A percentile compares a stretch with the other conserved stretches of the same genome.
Conservation (phyloP, 1,140 invertebrate species). For the Thaumetopoea pityocampa region DNA sequence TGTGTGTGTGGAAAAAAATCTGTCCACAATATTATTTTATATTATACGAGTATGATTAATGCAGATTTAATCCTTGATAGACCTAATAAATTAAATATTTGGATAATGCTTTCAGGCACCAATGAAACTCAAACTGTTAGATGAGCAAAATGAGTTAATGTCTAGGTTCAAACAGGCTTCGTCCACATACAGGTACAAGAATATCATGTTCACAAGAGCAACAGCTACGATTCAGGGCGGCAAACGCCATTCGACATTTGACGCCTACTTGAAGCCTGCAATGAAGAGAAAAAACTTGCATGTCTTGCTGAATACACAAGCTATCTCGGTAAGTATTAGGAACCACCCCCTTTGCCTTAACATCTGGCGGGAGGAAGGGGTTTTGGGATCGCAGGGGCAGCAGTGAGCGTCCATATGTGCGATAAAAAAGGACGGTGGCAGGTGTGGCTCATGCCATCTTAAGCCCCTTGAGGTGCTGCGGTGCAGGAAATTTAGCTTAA, state of each 20-base stretch:
- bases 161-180: conserved; percentile 67
- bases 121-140: conserved; percentile 53
- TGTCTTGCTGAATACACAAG: conserved; percentile 81
- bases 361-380: no score
- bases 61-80: no score
- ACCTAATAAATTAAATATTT: conserved; percentile 1
- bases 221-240: conserved; percentile 76
- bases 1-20: no score
- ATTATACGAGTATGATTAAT: no score
- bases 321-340: conserved; percentile 66
- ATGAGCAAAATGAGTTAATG: conserved; percentile 63
- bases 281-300: conserved; percentile 82
- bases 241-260: conserved; percentile 79
- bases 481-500: no score
- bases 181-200: conserved; percentile 55
- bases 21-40: no score
- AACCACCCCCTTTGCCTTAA: no score
- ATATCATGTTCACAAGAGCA: conserved; percentile 42
- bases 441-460: no score
- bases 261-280: conserved; percentile 82
- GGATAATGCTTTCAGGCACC: conserved; percentile 33
- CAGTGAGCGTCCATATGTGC: no score
- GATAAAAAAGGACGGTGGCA: no score
- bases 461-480: no score
- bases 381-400: no score